A percentile compares a stretch with the other conserved stretches of the same genome.
phyloP scores from a whole-genome alignment of 2,797 vertebrate species.

The Melanitta fusca region DNA sequence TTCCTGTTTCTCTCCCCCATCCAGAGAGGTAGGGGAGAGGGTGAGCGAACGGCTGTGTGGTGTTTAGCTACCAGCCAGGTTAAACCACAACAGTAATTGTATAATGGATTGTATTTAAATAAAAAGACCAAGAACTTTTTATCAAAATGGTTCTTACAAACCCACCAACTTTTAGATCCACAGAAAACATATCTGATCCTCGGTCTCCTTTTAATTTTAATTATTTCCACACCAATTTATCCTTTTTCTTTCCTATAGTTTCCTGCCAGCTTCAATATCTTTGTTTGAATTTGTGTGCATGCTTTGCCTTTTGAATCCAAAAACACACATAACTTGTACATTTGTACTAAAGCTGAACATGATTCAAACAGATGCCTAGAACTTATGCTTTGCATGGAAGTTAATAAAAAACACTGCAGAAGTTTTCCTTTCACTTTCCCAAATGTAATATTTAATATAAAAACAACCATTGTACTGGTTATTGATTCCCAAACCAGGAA shows the following conservation, averaged over 20 bases:
- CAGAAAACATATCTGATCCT: background rate
- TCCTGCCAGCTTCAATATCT: background rate
- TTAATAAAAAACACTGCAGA: background rate
- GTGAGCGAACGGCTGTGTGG: too few species aligned
- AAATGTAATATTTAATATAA: background rate
- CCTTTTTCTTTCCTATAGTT: background rate
- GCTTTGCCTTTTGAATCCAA: background rate
- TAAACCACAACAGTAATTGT: too few species aligned
- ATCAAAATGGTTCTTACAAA: background rate
- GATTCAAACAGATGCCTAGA: background rate
- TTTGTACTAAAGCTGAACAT: background rate
- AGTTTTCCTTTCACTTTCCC: background rate
- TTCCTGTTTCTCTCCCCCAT: too few species aligned
- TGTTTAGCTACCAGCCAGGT: too few species aligned
- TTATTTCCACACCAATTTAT: background rate
- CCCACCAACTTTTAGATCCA: rapidly evolving
- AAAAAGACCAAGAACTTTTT: background rate
- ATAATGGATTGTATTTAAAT: background rate
- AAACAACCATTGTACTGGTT: background rate
- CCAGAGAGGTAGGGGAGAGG: too few species aligned
- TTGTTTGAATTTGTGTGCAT: background rate
- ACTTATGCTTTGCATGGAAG: background rate
- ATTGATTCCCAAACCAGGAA: background rate
- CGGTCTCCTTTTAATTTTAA: background rate
- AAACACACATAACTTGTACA: rapidly evolving